A percentile compares a stretch with the other conserved stretches of the same genome.
These are phyloP conservation scores for Drosophila orena DNA, from an alignment of 1,140 invertebrate species.

Conservation along the genomic window DNA sequence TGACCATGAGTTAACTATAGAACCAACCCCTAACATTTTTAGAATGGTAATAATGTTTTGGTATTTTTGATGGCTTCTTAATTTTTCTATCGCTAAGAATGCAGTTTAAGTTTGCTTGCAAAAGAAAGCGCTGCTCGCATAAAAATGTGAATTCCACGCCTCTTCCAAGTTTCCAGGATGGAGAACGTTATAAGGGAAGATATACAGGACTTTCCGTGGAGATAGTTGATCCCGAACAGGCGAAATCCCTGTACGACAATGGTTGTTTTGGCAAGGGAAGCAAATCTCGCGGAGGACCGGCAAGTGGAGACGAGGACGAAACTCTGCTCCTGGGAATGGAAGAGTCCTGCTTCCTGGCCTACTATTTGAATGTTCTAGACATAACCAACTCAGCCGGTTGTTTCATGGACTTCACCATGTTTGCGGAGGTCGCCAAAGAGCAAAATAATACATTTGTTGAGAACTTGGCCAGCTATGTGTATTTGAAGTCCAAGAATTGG, in stretches of 20 bases:
- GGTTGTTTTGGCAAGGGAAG: slow-evolving; percentile 91
- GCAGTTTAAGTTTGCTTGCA: slow-evolving; percentile 59
- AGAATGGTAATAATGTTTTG: neutral
- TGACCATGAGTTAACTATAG: neutral
- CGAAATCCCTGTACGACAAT: slow-evolving; percentile 88
- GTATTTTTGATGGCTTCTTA: neutral
- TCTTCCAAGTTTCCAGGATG: slow-evolving; percentile 28
- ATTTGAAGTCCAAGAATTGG: slow-evolving; percentile 95
- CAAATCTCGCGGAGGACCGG: slow-evolving; percentile 87
- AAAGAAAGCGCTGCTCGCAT: slow-evolving; percentile 43
- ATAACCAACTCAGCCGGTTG: slow-evolving; percentile 86
- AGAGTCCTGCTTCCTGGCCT: slow-evolving; percentile 93
- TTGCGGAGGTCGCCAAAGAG: slow-evolving; percentile 86
- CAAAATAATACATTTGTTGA: slow-evolving; percentile 87
- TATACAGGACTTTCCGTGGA: slow-evolving; percentile 89
- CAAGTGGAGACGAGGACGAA: slow-evolving; percentile 85
- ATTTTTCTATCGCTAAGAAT: slow-evolving; percentile 11
- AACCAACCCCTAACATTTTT: neutral
- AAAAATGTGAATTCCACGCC: slow-evolving; percentile 6
- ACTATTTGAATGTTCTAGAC: slow-evolving; percentile 90
- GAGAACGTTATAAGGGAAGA: slow-evolving; percentile 40
- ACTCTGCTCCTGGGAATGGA: slow-evolving; percentile 89
- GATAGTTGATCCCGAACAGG: slow-evolving; percentile 86
- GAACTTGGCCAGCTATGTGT: slow-evolving; percentile 93
- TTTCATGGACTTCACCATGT: slow-evolving; percentile 86